These are phyloP conservation scores for Aeoliscus strigatus DNA, from an alignment of 2,797 vertebrate species.

Conservation along the genomic window DNA sequence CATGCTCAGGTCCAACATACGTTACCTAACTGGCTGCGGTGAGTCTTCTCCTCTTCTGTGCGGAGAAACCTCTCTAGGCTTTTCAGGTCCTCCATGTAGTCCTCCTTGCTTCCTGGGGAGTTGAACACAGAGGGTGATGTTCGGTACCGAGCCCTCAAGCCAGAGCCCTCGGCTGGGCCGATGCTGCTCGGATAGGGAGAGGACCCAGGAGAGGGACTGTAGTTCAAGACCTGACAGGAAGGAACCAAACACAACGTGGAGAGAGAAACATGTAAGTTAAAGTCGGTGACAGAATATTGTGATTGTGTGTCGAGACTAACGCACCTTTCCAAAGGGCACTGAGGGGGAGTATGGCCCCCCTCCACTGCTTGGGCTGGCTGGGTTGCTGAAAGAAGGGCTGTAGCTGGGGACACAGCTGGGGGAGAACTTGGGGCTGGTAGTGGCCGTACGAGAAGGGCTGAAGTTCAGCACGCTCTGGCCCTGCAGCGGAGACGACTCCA, in stretches of 20 bases:
- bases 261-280: no score
- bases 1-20: no score
- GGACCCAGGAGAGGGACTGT: conserved; percentile 76
- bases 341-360: conserved; percentile 72
- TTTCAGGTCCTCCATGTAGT: conserved; percentile 88
- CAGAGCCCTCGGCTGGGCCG: conserved; percentile 77
- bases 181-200: conserved; percentile 77
- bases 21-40: conserved; percentile 86
- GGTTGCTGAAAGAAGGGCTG: conserved; percentile 80
- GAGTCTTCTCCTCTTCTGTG: conserved; percentile 88
- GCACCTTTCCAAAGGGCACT: conserved; percentile 76
- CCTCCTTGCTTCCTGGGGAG: conserved; percentile 85
- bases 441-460: conserved; percentile 84
- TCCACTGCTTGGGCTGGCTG: conserved; percentile 68
- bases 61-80: conserved; percentile 85
- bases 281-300: no score
- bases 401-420: conserved; percentile 80
- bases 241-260: no score
- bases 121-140: conserved; percentile 84
- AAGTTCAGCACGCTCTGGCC: conserved; percentile 94
- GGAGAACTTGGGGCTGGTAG: conserved; percentile 86
- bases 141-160: conserved; percentile 84
- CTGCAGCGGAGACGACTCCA: conserved; percentile 79
- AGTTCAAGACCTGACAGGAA: conserved; percentile 82
- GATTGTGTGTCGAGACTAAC: neutral